phyloP scores from a whole-genome alignment of 1,140 invertebrate species.

The Formica selysi region DNA sequence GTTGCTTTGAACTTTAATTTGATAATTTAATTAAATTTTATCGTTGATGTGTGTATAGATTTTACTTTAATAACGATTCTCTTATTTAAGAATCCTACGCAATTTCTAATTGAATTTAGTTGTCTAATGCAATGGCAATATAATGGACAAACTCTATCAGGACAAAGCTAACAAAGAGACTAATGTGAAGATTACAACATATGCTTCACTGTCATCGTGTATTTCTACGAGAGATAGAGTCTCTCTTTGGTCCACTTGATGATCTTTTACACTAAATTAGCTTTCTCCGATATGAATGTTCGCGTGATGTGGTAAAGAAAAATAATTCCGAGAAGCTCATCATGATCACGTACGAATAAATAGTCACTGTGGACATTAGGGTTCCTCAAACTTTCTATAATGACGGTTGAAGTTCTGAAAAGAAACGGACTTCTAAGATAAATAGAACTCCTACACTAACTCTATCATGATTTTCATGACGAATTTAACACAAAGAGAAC shows the following conservation, averaged over 20 bases:
- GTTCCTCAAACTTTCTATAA: constrained; percentile 28
- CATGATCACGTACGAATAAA: constrained; percentile 17
- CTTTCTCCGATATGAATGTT: constrained; percentile 25
- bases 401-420: constrained; percentile 21
- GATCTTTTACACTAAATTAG: constrained; percentile 17
- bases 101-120: background rate
- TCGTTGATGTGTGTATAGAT: background rate
- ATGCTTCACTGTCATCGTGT: background rate
- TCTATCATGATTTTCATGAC: constrained; percentile 31
- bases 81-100: constrained; percentile 9
- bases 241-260: background rate
- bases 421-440: constrained; percentile 23
- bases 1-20: constrained; percentile 23
- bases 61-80: constrained; percentile 28
- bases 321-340: constrained; percentile 7
- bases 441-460: constrained; percentile 25
- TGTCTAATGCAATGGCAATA: background rate
- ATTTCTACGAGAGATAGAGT: background rate
- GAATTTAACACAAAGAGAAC: constrained; percentile 31
- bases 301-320: background rate
- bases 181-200: constrained; percentile 5
- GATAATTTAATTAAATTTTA: constrained; percentile 15
- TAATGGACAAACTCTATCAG: background rate
- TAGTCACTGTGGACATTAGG: background rate
- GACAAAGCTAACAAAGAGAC: background rate